A percentile compares a stretch with the other conserved stretches of the same genome.
Conservation (phyloP, 2,797 vertebrate species). For the Sebastes taczanowskii region DNA sequence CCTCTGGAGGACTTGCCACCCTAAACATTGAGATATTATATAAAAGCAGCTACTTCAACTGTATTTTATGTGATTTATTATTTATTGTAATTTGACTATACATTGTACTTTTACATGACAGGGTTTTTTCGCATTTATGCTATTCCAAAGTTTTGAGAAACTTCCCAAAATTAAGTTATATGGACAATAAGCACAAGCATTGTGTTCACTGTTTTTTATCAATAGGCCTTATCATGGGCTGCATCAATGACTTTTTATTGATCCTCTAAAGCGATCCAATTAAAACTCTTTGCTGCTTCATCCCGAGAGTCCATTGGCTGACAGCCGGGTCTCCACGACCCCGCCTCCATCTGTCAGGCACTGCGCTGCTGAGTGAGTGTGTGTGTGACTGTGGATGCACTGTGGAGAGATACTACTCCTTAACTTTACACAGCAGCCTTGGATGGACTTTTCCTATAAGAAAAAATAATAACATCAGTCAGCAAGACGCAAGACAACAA, state of each 20-base stretch:
- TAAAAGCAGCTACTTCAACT: constrained; percentile 19
- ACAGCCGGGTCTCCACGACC: constrained; percentile 28
- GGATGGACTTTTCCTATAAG: constrained; percentile 12
- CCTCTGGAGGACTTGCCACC: constrained; percentile 24
- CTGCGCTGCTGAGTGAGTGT: constrained; percentile 33
- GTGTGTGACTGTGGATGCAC: constrained; percentile 54
- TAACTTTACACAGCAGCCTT: constrained; percentile 51
- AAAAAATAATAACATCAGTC: not conserved
- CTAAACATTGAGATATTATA: constrained; percentile 6
- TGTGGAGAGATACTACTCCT: constrained; percentile 38
- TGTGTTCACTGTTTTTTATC: not conserved
- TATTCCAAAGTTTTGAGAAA: not conserved
- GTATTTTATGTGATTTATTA: not conserved
- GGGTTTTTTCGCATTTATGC: not conserved
- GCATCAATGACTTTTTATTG: constrained; percentile 34
- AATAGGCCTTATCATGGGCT: not conserved
- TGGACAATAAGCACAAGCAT: not conserved
- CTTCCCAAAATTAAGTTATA: not conserved
- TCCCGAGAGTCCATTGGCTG: constrained; percentile 67
- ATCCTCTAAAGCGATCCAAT: constrained; percentile 56
- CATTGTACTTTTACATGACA: not conserved
- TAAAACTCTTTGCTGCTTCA: constrained; percentile 36
- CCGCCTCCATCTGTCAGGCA: constrained; percentile 72
- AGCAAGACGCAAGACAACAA: not conserved
- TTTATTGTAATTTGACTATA: not conserved